Evolutionary conservation across 2,797 vertebrate species (phyloP).

Genomic region (Pampus argenteus): DNA sequence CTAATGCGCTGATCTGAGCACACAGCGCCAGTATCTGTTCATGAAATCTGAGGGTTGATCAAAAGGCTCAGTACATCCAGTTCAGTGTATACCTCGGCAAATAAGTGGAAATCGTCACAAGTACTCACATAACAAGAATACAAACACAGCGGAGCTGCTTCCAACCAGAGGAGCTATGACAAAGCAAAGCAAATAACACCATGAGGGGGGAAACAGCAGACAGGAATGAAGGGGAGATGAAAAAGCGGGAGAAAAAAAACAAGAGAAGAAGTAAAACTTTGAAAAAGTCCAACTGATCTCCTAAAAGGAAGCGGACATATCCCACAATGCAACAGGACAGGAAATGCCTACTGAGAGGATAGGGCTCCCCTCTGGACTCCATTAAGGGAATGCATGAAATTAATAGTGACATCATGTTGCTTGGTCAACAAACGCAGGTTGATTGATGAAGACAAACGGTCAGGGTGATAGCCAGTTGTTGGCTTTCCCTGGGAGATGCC

Average conservation of each 20-base stretch:
- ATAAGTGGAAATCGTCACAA: conserved; percentile 83
- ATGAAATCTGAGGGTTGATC: conserved; percentile 85
- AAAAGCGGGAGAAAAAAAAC: conserved; percentile 62
- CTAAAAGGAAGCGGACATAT: conserved; percentile 81
- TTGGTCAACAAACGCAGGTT: conserved; percentile 89
- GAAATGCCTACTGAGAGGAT: conserved; percentile 84
- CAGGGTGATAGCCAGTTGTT: conserved; percentile 87
- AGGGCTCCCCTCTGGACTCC: conserved; percentile 82
- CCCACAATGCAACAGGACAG: conserved; percentile 84
- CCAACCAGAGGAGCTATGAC: conserved; percentile 70
- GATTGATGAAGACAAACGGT: conserved; percentile 91
- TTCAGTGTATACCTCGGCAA: conserved; percentile 82
- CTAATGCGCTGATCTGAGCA: conserved; percentile 84
- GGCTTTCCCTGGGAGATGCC: conserved; percentile 84
- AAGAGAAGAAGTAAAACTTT: conserved; percentile 70
- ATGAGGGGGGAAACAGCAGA: conserved; percentile 57
- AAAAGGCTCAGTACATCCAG: conserved; percentile 83
- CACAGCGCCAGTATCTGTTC: conserved; percentile 79
- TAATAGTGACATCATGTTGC: conserved; percentile 91
- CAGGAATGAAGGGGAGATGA: conserved; percentile 66
- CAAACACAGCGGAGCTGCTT: conserved; percentile 74
- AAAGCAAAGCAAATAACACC: conserved; percentile 79
- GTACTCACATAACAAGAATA: conserved; percentile 77
- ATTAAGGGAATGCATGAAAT: conserved; percentile 89
- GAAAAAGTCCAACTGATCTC: conserved; percentile 80